A percentile compares a stretch with the other conserved stretches of the same genome.
Conservation (phyloP, 2,113 vertebrate genomes). For the Peromyscus californicus region DNA sequence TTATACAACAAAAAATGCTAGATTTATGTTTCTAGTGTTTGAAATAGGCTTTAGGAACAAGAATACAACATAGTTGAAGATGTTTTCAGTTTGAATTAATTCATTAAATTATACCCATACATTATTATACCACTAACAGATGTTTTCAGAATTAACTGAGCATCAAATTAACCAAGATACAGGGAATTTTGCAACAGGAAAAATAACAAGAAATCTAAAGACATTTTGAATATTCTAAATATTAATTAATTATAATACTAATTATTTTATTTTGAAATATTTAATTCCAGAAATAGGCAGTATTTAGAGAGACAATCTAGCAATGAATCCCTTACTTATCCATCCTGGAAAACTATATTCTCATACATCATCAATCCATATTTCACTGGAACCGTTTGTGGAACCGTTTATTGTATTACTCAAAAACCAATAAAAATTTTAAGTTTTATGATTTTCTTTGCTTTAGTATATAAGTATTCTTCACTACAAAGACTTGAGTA, state of each 20-base stretch:
- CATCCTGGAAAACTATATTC: not conserved
- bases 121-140: not conserved
- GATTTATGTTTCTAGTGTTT: not conserved
- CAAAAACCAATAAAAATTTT: not conserved
- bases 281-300: not conserved
- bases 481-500: not conserved
- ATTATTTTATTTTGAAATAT: constrained; percentile 52
- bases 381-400: not conserved
- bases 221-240: not conserved
- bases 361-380: not conserved
- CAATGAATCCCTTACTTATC: not conserved
- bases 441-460: not conserved
- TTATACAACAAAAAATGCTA: too few species aligned
- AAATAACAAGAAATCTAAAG: constrained; percentile 24
- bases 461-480: constrained; percentile 6
- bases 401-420: not conserved
- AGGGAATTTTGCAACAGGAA: not conserved
- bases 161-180: constrained; percentile 12
- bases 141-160: constrained; percentile 22
- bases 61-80: not conserved
- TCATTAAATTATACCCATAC: not conserved
- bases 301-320: constrained; percentile 6
- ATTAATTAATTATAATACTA: not conserved
- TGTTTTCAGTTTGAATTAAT: constrained; percentile 31
- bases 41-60: not conserved